Evolutionary conservation across 2,797 vertebrate genomes (phyloP), one percentile per base, ranked within the genome.

Genomic region (Chrysocyon brachyurus): DNA sequence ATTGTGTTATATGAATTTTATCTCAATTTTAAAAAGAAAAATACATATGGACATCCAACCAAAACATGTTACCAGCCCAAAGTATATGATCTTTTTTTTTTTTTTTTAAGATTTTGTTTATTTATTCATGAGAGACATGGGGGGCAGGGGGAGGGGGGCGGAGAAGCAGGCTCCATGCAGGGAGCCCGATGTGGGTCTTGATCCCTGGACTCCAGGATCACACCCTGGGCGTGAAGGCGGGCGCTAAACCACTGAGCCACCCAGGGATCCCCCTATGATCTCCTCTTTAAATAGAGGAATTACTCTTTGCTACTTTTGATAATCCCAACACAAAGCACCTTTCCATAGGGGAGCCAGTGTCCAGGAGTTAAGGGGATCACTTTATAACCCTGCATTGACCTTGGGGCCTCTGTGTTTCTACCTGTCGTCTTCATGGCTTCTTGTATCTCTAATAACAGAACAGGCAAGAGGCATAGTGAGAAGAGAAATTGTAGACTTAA

Each of bases 1-100:
- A 52, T 81, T 70, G 63, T n/a, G 16, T 36, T 72, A 6, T 24
- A 5, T 92, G 49, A 85, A 61, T 88, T 96, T 95, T 90, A 78
- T 78, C 91, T 87, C 54, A 68, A 4, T 81, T 78, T 92, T 59
- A 75, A 15, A 49, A 49, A 75, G 14, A 28, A 70, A 49, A 49
- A 77, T 46, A 22, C 7, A n/a, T 33, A 1, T 85, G 54, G 70
- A 40, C 0, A 6, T 33, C 46, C 56, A 88, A 11, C 52, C 19
- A 28, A 79, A 94, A 31, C 6, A 49, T 72, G 14, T 87, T 57
- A 73, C 61, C 26, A 84, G 31, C 49, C 26, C 17, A n/a, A 64
- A 64, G 52, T 89, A 59, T 31, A 8, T 91, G 56, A 92, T 19
- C 33, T 63, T n/a, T 87, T 21, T 78, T 90, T 90, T 90, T 40